These are phyloP conservation scores for Musca domestica DNA, from an alignment of 1,140 invertebrate genomes.

Conservation along the genomic window DNA sequence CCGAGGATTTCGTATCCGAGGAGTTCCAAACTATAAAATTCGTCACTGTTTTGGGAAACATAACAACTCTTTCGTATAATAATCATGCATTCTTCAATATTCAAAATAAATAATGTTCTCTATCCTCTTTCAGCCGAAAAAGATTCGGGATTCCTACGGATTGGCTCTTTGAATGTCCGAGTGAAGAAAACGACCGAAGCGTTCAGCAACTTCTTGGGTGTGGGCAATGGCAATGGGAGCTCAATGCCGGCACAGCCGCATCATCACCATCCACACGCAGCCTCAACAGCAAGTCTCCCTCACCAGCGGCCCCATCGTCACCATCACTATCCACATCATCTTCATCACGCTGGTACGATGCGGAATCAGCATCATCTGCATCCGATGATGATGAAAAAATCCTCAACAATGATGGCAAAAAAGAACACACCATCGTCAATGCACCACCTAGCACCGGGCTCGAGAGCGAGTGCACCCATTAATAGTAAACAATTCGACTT, in stretches of 20 bases:
- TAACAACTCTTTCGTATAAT: not conserved
- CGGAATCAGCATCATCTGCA: slow-evolving; percentile 42
- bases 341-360: slow-evolving; percentile 53
- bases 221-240: slow-evolving; percentile 61
- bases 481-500: slow-evolving; percentile 46
- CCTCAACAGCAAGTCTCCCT: slow-evolving; percentile 35
- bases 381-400: slow-evolving; percentile 38
- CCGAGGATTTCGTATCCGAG: too few species aligned
- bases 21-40: too few species aligned
- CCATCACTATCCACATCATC: slow-evolving; percentile 54
- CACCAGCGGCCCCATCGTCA: slow-evolving; percentile 53
- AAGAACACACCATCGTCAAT: slow-evolving; percentile 15
- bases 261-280: slow-evolving; percentile 28
- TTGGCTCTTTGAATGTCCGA: slow-evolving; percentile 86
- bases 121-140: slow-evolving; percentile 29
- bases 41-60: too few species aligned
- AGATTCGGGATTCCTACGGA: slow-evolving; percentile 81
- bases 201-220: slow-evolving; percentile 82
- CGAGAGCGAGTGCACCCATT: slow-evolving; percentile 40
- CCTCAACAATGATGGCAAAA: slow-evolving; percentile 11
- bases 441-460: slow-evolving; percentile 2
- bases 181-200: slow-evolving; percentile 89
- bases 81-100: not conserved
- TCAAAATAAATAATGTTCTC: slow-evolving; percentile 5
- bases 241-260: slow-evolving; percentile 28